These are phyloP conservation scores for Leptobrachium ailaonicum DNA, from an alignment of 2,113 vertebrate genomes.

Conservation along the genomic window DNA sequence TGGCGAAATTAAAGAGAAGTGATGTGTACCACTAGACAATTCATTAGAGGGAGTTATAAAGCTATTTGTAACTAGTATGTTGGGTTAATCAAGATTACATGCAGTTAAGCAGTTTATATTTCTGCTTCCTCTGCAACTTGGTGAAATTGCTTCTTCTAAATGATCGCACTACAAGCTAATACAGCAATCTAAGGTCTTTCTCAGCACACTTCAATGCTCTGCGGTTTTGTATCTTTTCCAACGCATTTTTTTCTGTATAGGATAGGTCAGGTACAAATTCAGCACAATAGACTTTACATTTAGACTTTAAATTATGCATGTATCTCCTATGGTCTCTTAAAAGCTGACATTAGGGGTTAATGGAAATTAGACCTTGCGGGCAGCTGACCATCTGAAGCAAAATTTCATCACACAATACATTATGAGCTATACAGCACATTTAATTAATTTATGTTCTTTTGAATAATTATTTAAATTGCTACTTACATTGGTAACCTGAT, in stretches of 20 bases:
- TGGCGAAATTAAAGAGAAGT: background rate
- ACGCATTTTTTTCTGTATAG: background rate
- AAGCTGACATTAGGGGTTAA: background rate
- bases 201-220: background rate
- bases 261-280: background rate
- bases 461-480: too few species aligned
- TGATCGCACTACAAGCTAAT: background rate
- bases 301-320: background rate
- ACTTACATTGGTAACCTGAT: too few species aligned
- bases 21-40: background rate
- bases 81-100: background rate
- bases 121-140: background rate
- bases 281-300: background rate
- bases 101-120: background rate
- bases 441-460: background rate
- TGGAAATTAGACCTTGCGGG: background rate
- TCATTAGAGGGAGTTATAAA: background rate
- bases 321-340: background rate
- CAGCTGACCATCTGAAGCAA: background rate
- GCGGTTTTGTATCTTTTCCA: background rate
- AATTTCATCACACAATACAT: background rate
- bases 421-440: background rate
- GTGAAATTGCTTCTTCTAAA: background rate
- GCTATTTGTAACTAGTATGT: background rate
- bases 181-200: background rate